Percentiles rank a stretch among this genome's conserved stretches.
phyloP scores from a whole-genome alignment of 2,888 invertebrate genomes.

The Brachypterus glaber region DNA sequence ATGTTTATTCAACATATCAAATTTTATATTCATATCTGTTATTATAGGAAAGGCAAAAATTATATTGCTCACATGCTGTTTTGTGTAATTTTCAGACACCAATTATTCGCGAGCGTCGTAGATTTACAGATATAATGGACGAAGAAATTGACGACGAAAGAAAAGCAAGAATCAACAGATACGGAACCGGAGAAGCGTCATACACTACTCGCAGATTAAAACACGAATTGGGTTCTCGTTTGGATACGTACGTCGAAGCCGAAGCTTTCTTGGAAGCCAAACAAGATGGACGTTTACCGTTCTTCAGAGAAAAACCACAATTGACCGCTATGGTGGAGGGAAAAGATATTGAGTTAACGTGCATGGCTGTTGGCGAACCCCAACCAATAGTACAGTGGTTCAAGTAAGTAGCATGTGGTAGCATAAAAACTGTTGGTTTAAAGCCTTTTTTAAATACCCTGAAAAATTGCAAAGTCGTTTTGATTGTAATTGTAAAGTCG shows the following conservation, averaged over 20 bases:
- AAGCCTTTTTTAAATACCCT: no score
- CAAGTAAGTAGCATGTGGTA: conserved; percentile 45
- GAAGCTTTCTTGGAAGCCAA: conserved; percentile 74
- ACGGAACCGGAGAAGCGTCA: conserved; percentile 52
- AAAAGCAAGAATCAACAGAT: conserved; percentile 68
- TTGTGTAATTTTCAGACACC: conserved; percentile 52
- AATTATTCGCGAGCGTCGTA: conserved; percentile 78
- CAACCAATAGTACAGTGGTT: conserved; percentile 85
- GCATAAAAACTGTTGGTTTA: neutral
- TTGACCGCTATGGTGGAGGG: conserved; percentile 73
- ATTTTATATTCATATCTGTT: no score
- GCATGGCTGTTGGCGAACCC: conserved; percentile 81
- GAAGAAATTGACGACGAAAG: conserved; percentile 91
- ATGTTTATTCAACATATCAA: no score
- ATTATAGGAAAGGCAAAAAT: neutral
- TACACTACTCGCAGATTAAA: conserved; percentile 64
- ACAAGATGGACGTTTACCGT: conserved; percentile 69
- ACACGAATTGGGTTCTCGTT: conserved; percentile 68
- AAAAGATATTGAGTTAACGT: conserved; percentile 65
- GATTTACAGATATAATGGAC: conserved; percentile 91
- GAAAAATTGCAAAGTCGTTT: no score
- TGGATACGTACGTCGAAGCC: conserved; percentile 80
- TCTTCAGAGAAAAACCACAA: conserved; percentile 88
- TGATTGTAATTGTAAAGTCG: no score
- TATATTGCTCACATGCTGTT: no score